Evolutionary conservation across 2,113 vertebrate genomes (phyloP).

Genomic region (Ranitomeya imitator): DNA sequence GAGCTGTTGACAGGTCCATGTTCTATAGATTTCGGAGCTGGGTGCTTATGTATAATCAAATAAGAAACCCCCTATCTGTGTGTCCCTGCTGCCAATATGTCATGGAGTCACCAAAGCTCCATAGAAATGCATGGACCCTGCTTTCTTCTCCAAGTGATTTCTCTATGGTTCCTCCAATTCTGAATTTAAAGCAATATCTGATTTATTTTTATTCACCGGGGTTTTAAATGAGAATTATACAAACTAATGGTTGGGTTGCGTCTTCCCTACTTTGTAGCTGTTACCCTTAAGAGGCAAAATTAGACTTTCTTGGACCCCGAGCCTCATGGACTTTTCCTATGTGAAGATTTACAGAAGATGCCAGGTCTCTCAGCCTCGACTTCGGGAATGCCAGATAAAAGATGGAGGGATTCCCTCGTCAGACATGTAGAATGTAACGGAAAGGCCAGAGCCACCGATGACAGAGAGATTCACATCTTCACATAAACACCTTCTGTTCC

Average conservation of each 20-base stretch:
- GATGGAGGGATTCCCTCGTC: conserved; percentile 19
- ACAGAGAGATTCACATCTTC: conserved; percentile 3
- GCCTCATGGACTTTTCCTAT: neutral
- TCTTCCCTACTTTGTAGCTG: neutral
- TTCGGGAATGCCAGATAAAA: conserved; percentile 8
- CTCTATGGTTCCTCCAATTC: no score
- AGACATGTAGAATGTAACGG: neutral
- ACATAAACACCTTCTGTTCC: neutral
- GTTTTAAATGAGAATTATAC: neutral
- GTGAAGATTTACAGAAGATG: neutral
- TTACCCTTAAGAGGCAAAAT: conserved; percentile 27
- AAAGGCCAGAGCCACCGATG: conserved; percentile 6
- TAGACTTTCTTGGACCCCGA: neutral
- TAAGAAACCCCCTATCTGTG: no score
- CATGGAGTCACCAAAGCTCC: no score
- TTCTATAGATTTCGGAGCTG: no score
- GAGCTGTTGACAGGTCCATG: no score
- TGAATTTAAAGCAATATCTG: no score
- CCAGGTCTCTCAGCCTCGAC: neutral
- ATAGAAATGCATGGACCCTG: no score
- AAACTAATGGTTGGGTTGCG: neutral
- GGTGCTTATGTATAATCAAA: no score
- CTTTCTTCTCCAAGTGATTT: no score
- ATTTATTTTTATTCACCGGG: no score
- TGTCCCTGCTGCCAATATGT: no score